Base-by-base conservation (phyloP, 2,797 vertebrate species). In the Pseudopleuronectes americanus region DNA sequence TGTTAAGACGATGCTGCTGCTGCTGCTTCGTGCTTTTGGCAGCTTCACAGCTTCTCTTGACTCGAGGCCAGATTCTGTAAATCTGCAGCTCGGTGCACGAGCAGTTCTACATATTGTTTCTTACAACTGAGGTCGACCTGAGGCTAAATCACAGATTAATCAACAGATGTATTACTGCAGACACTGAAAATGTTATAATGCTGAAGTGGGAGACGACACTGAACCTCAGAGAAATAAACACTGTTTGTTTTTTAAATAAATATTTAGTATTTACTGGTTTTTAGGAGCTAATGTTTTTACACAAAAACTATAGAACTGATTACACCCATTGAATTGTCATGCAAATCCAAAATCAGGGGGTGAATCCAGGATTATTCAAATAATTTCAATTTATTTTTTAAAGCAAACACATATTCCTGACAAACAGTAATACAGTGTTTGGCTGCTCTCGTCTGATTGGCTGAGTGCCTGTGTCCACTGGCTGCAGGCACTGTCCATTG, bases 401-500 rank as follows among this genome's bases (percentile, higher is more conserved):
- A 7, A 57, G 8, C n/a, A 38, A 79, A 83, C 57, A 58, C 22
- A 22, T 49, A 28, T 36, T 13, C 56, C 61, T 64, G 61, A 80
- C 71, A 75, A 58, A 64, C 58, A 58, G 38, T 51, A 16, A 51
- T 12, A 6, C 57, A 62, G 65, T 26, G 8, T 59, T 60, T 75
- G 66, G 80, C 81, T 74, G 56, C 69, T 59, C 14, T 1, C 2
- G 48, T 36, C 64, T 4, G 57, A 14, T 59, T 85, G 87, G 86
- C 86, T 51, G 19, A 0, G 23, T 7, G 78, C 86, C 86, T 51
- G 56, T 3, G 65, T 80, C 71, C 81, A 73, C 66, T 62, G 64
- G 74, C 81, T 62, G 21, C 59, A 54, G 64, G 68, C 76, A 24
- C 41, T 62, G 76, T 19, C 61, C 74, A 87, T 80, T 62, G 83